Evolutionary conservation across 2,888 invertebrate genomes (phyloP).

Genomic region (Adela reaumurella): DNA sequence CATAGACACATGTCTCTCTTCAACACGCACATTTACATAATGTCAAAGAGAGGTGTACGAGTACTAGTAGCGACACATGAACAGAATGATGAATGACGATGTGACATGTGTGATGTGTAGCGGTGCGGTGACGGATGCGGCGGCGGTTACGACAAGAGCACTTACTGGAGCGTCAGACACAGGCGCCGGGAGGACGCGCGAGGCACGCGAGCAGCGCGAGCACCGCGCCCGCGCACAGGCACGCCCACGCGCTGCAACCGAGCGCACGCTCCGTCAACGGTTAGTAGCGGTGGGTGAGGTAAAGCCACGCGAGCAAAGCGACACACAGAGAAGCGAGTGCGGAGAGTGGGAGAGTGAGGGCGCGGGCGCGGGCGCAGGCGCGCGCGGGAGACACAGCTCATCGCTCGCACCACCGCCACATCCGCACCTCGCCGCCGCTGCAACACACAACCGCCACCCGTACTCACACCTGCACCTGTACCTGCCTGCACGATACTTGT

Average conservation of each 20-base stretch:
- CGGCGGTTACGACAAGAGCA: not conserved
- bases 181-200: not conserved
- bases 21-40: too few relatives aligned
- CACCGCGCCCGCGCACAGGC: not conserved
- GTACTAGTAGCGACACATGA: too few relatives aligned
- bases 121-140: not conserved
- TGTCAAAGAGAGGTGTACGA: too few relatives aligned
- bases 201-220: not conserved
- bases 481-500: too few relatives aligned
- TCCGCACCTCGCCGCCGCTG: constrained; percentile 71
- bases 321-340: not conserved
- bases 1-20: too few relatives aligned
- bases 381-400: constrained; percentile 23
- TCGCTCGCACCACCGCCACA: constrained; percentile 55
- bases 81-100: not conserved
- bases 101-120: not conserved
- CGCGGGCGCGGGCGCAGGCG: constrained; percentile 14
- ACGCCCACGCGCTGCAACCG: not conserved
- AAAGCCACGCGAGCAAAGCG: not conserved
- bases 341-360: too few relatives aligned
- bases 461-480: constrained; percentile 2
- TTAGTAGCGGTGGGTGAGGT: too few relatives aligned
- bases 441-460: constrained; percentile 36
- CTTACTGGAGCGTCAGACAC: not conserved
- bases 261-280: not conserved